A percentile compares a stretch with the other conserved stretches of the same genome.
phyloP scores from a whole-genome alignment of 92 coral and sea anemone genomes.

The Isaurus tuberculatus region DNA sequence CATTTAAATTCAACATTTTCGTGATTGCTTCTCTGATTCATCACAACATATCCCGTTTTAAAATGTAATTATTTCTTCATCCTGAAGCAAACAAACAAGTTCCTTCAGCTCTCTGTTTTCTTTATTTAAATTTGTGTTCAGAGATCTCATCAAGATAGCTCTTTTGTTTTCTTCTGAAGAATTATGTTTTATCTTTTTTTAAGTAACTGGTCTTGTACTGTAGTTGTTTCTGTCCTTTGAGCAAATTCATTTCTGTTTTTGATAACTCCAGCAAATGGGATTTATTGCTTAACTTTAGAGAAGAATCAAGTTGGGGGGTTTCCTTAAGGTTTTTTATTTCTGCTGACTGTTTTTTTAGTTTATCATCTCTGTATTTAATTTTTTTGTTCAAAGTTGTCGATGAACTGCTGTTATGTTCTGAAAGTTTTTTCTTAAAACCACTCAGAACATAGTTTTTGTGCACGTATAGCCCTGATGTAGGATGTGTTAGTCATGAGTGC shows the following conservation, averaged over 20 bases:
- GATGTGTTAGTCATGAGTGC: too few relatives aligned
- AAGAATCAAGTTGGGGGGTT: too few relatives aligned
- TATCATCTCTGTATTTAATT: slow-evolving; percentile 28
- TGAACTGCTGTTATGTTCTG: too few relatives aligned
- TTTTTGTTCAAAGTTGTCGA: slow-evolving; percentile 3
- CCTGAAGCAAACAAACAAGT: slow-evolving; percentile 15
- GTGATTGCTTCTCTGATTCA: slow-evolving; percentile 18
- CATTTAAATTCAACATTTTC: neutral
- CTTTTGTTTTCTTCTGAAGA: too few relatives aligned
- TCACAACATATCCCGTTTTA: slow-evolving; percentile 1
- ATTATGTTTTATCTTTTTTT: neutral
- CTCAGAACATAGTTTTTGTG: too few relatives aligned
- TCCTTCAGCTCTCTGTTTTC: slow-evolving; percentile 29
- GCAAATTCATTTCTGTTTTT: slow-evolving; percentile 6
- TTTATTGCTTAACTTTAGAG: too few relatives aligned
- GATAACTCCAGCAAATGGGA: too few relatives aligned
- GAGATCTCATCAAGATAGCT: too few relatives aligned
- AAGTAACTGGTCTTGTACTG: slow-evolving; percentile 21
- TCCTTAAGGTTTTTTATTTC: too few relatives aligned
- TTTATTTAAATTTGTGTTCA: neutral
- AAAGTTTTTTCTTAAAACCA: too few relatives aligned
- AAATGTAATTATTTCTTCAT: slow-evolving; percentile 6
- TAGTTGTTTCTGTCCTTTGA: slow-evolving; percentile 20
- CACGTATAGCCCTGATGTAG: too few relatives aligned
- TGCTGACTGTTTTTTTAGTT: neutral